Percentiles rank a stretch among this genome's conserved stretches.
phyloP scores from a whole-genome alignment of 1,140 invertebrate genomes.

The Orchestia grillus region DNA sequence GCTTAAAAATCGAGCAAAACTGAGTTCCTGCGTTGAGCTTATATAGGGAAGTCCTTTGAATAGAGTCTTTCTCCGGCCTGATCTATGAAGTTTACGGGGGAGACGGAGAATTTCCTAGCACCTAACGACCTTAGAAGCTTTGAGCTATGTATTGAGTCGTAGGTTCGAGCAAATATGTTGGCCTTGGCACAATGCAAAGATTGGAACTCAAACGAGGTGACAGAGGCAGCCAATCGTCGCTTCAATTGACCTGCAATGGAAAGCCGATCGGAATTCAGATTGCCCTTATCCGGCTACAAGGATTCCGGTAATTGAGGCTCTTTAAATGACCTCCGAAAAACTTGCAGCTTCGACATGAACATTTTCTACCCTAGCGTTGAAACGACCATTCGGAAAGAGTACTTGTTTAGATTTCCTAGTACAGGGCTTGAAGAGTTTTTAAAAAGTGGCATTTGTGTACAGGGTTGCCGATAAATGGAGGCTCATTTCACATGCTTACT shows the following conservation, averaged over 20 bases:
- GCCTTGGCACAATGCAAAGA: constrained; percentile 48
- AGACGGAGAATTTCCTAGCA: neutral
- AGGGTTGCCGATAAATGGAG: neutral
- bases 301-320: constrained; percentile 40
- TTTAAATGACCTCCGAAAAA: constrained; percentile 42
- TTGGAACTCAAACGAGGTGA: constrained; percentile 44
- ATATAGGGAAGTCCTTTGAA: constrained; percentile 44
- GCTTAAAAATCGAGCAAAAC: neutral
- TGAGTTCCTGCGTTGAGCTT: neutral
- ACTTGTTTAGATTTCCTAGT: neutral
- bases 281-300: constrained; percentile 38
- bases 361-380: neutral
- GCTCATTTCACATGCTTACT: neutral
- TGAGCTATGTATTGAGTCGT: constrained; percentile 44
- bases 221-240: constrained; percentile 36
- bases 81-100: neutral
- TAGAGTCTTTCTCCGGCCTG: neutral
- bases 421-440: neutral
- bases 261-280: constrained; percentile 54
- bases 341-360: neutral
- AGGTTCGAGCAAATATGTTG: constrained; percentile 50
- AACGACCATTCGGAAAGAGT: neutral
- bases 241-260: constrained; percentile 56
- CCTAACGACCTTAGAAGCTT: constrained; percentile 37
- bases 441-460: neutral